Conservation (phyloP, 2,113 vertebrate species). For the Marmota monax region DNA sequence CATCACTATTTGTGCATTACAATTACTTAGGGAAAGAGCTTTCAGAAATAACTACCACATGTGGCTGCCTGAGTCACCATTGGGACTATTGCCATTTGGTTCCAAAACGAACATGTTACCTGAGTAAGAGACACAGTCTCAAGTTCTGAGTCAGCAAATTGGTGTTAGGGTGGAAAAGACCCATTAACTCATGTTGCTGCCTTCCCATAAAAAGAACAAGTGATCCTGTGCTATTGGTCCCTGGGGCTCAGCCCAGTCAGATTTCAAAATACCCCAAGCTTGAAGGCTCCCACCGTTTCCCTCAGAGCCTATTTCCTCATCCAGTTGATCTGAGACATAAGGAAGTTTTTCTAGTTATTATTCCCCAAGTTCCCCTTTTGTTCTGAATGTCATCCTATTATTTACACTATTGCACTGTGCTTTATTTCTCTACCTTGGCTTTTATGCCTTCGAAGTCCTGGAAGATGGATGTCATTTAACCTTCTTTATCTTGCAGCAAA, state of each 20-base stretch:
- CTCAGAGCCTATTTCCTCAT: constrained; percentile 54
- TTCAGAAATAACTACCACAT: constrained; percentile 56
- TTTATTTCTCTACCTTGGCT: constrained; percentile 59
- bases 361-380: constrained; percentile 49
- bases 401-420: constrained; percentile 33
- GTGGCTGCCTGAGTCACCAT: neutral
- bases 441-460: constrained; percentile 44
- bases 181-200: constrained; percentile 14
- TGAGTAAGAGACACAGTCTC: constrained; percentile 21
- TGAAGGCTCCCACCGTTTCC: neutral
- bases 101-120: constrained; percentile 47
- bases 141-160: constrained; percentile 57
- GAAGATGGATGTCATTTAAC: constrained; percentile 39
- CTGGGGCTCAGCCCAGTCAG: neutral
- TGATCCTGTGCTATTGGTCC: neutral
- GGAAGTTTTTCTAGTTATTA: constrained; percentile 67
- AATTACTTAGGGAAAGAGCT: neutral
- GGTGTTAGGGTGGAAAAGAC: constrained; percentile 36
- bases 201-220: constrained; percentile 16
- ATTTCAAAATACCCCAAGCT: constrained; percentile 45
- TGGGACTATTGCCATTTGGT: neutral
- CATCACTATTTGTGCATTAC: neutral
- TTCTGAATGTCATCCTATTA: constrained; percentile 45
- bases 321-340: constrained; percentile 32
- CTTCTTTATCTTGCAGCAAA: neutral